These are phyloP conservation scores for Synanthedon tipuliformis DNA, from an alignment of 2,888 invertebrate species.

Conservation along the genomic window DNA sequence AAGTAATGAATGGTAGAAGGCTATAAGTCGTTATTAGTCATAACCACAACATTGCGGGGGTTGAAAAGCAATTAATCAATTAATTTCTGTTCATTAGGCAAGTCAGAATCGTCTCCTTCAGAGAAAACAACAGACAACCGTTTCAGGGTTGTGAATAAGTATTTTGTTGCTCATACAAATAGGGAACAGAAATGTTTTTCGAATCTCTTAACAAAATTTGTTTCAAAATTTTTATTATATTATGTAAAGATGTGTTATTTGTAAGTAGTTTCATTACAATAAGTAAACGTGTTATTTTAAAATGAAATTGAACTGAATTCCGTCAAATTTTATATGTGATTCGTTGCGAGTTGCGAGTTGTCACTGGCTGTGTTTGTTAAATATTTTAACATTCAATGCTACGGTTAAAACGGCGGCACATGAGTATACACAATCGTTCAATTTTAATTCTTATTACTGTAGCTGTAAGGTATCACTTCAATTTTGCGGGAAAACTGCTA, in stretches of 20 bases:
- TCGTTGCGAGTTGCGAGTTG: background rate
- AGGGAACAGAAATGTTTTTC: no score
- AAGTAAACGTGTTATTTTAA: background rate
- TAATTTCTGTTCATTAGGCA: constrained; percentile 46
- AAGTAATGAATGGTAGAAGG: constrained; percentile 2
- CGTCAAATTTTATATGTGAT: background rate
- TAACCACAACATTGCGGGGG: constrained; percentile 14
- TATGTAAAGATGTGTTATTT: no score
- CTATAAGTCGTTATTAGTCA: constrained; percentile 29
- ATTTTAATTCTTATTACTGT: background rate
- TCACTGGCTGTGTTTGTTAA: background rate
- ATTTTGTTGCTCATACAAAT: no score
- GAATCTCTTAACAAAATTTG: no score
- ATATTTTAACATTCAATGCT: background rate
- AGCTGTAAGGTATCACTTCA: background rate
- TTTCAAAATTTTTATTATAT: no score
- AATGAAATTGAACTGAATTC: background rate
- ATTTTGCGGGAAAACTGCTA: no score
- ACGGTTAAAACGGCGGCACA: background rate
- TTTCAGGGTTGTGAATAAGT: no score
- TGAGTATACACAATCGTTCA: background rate
- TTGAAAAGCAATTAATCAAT: constrained; percentile 52
- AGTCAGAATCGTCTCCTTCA: constrained; percentile 3
- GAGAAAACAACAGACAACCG: background rate
- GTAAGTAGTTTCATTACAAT: no score